Conservation (phyloP, 2,888 invertebrate species). For the Acrobeloides nanus region DNA sequence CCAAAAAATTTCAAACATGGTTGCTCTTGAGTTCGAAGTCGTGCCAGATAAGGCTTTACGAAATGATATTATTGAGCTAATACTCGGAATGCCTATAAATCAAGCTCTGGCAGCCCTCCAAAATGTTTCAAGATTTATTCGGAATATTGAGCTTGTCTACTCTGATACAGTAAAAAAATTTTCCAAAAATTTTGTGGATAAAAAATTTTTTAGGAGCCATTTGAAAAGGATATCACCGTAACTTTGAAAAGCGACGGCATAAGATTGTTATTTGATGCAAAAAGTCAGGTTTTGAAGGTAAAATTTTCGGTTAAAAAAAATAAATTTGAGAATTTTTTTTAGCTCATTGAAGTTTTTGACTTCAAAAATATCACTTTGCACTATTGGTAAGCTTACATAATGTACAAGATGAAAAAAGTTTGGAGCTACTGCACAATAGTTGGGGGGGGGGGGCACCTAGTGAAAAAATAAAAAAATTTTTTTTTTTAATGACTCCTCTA, state of each 20-base stretch:
- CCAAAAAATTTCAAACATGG: slow-evolving; percentile 3
- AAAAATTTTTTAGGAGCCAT: slow-evolving; percentile 70
- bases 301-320: too few relatives aligned
- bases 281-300: slow-evolving; percentile 80
- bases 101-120: slow-evolving; percentile 42
- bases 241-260: slow-evolving; percentile 93
- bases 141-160: slow-evolving; percentile 42
- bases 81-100: slow-evolving; percentile 49
- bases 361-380: slow-evolving; percentile 92
- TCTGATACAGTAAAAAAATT: slow-evolving; percentile 32
- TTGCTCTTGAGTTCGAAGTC: slow-evolving; percentile 37
- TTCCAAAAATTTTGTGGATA: not conserved
- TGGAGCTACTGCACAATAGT: too few relatives aligned
- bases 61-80: slow-evolving; percentile 41
- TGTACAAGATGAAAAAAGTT: too few relatives aligned
- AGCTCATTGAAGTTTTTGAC: slow-evolving; percentile 91
- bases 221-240: slow-evolving; percentile 87
- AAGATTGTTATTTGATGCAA: slow-evolving; percentile 88
- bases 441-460: too few relatives aligned
- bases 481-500: too few relatives aligned
- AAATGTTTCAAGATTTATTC: slow-evolving; percentile 33
- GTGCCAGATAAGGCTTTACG: slow-evolving; percentile 44
- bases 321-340: too few relatives aligned
- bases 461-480: slow-evolving; percentile 64
- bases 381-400: slow-evolving; percentile 77